Evolutionary conservation across 1,140 invertebrate genomes (phyloP), one percentile per base, ranked within the genome.

Genomic region (Anadara kagoshimensis): DNA sequence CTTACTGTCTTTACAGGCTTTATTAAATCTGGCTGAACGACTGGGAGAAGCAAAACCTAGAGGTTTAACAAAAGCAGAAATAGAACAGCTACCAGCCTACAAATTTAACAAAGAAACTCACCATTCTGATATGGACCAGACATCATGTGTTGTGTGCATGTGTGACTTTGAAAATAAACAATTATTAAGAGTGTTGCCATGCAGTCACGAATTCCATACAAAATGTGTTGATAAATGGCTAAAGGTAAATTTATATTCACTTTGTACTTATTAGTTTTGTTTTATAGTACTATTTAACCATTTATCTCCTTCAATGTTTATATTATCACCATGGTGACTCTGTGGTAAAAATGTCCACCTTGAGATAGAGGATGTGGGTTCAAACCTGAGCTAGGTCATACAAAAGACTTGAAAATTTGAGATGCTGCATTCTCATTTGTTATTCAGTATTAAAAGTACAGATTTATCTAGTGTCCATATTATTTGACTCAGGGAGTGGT

Each of bases 161-260:
- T 97, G 95, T 90, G 96, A 98, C 89, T 98, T 98, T 91, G 97
- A 98, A 89, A 91, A 93, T 59, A 90, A 95, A 12, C 96, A 98
- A 90, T 91, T 94, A 75, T 89, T 98, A 59, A 93, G 97, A 75
- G 95, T 97, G 67, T 87, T 98, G 83, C 96, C 96, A 0, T 98
- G 97, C 87, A 94, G 94, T 76, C 97, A 98, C 89, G 96, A 98
- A 89, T 98, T 98, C 89, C 97, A 98, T 90, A 94, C 95, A 66
- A 97, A 97, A 89, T 98, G 97, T 90, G 95, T 98, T 76, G 96
- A 98, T 90, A 98, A 98, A 90, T 98, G 97, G 97, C 93, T 98
- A 22, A 94, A 97, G 92, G 96, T 98, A 91, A 92, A 93, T 91
- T 20, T 43, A 20, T 58, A 36, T 16, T 57, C 49, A n/a, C 22